These are phyloP conservation scores for Poeciliopsis prolifica DNA, from an alignment of 2,113 vertebrate species.

Conservation along the genomic window DNA sequence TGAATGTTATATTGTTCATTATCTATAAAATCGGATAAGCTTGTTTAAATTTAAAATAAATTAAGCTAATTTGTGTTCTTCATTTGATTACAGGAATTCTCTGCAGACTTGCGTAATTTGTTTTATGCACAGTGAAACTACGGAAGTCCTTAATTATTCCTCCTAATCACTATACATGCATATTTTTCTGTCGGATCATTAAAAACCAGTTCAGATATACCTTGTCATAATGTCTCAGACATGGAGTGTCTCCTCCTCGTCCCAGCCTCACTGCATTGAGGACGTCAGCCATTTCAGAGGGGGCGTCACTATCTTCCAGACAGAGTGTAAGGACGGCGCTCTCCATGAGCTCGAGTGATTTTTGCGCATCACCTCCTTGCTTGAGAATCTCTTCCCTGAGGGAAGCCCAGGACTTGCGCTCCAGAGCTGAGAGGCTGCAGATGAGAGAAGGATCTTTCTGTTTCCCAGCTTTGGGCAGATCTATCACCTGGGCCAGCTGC, in stretches of 20 bases:
- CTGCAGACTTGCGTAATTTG: not conserved
- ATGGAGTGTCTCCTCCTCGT: slow-evolving; percentile 46
- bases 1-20: too few relatives aligned
- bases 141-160: not conserved
- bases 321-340: slow-evolving; percentile 76
- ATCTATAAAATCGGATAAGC: too few relatives aligned
- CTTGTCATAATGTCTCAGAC: slow-evolving; percentile 82
- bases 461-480: slow-evolving; percentile 46
- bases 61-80: too few relatives aligned
- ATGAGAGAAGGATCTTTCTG: slow-evolving; percentile 60
- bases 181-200: not conserved
- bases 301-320: slow-evolving; percentile 73
- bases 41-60: too few relatives aligned
- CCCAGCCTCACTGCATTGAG: slow-evolving; percentile 78
- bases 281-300: slow-evolving; percentile 68
- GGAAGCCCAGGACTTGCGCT: slow-evolving; percentile 74
- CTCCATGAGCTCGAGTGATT: slow-evolving; percentile 78
- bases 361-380: slow-evolving; percentile 59
- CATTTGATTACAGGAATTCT: not conserved
- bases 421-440: slow-evolving; percentile 74
- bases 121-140: not conserved
- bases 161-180: not conserved
- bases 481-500: slow-evolving; percentile 68
- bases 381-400: slow-evolving; percentile 70
- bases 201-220: slow-evolving; percentile 47